Evolutionary conservation across 1,140 invertebrate species (phyloP).

Genomic region (Cylas formicarius): DNA sequence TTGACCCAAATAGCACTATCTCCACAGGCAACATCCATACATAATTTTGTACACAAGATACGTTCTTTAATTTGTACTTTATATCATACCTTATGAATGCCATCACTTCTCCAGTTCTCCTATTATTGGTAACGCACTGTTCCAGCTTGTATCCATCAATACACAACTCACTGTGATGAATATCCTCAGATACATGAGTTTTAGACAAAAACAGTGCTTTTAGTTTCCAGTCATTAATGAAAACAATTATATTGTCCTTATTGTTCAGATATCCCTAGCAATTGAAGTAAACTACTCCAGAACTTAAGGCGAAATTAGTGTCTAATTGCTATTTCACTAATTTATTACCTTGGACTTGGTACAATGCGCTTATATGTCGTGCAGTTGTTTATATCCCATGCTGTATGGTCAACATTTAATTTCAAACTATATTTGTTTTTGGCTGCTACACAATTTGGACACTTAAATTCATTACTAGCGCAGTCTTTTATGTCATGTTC

Average conservation of each 20-base stretch:
- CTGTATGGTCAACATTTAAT: conserved; percentile 6
- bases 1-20: not conserved
- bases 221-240: conserved; percentile 11
- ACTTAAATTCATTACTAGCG: conserved; percentile 4
- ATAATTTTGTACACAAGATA: not conserved
- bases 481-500: conserved; percentile 8
- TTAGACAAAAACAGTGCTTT: conserved; percentile 7
- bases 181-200: conserved; percentile 9
- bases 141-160: conserved; percentile 5
- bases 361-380: conserved; percentile 6
- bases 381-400: conserved; percentile 10
- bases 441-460: conserved; percentile 6
- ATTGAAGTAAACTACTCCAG: conserved; percentile 9
- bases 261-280: no score
- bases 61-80: not conserved
- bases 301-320: conserved; percentile 2
- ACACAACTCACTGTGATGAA: conserved; percentile 5
- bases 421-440: conserved; percentile 13
- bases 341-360: conserved; percentile 5
- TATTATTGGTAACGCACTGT: not conserved
- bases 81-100: conserved; percentile 2
- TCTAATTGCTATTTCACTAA: conserved; percentile 11
- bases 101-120: conserved; percentile 6
- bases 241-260: conserved; percentile 6
- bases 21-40: conserved; percentile 2